phyloP scores from a whole-genome alignment of 2,888 invertebrate species.

The Bembecia ichneumoniformis region DNA sequence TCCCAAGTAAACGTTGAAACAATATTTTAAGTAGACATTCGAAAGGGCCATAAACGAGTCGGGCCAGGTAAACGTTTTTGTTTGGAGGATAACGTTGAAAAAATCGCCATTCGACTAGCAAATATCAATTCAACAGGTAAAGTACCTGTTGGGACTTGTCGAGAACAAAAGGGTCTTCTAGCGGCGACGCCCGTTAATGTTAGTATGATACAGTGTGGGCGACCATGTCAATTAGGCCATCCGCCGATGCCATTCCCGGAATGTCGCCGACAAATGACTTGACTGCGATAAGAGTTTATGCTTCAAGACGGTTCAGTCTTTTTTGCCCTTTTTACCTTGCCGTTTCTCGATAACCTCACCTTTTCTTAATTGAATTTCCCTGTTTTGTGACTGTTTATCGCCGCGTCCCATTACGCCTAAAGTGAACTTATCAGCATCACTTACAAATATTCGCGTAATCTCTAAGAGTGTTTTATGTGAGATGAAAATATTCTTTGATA shows the following conservation, averaged over 20 bases:
- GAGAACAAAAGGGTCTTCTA: constrained; percentile 65
- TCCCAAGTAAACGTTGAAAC: constrained; percentile 17
- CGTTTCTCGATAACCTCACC: constrained; percentile 55
- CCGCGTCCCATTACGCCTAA: constrained; percentile 48
- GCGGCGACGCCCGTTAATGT: constrained; percentile 58
- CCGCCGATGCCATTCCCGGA: constrained; percentile 68
- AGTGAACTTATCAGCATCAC: constrained; percentile 40
- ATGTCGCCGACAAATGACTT: constrained; percentile 64
- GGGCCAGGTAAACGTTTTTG: constrained; percentile 40
- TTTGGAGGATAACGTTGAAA: constrained; percentile 20
- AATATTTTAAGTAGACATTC: constrained; percentile 37
- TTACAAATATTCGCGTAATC: constrained; percentile 28
- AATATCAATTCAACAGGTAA: constrained; percentile 47
- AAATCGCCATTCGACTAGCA: constrained; percentile 38
- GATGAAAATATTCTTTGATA: constrained; percentile 24
- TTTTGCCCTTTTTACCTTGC: constrained; percentile 45
- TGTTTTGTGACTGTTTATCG: constrained; percentile 56
- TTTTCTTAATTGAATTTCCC: constrained; percentile 65
- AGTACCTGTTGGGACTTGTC: constrained; percentile 49
- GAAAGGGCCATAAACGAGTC: constrained; percentile 16
- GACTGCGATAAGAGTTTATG: constrained; percentile 52
- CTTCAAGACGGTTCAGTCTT: constrained; percentile 39
- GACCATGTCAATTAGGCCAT: constrained; percentile 70
- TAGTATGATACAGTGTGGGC: constrained; percentile 64
- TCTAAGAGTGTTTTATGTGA: constrained; percentile 8